These are phyloP conservation scores for Gallinago jamesoni DNA, from an alignment of 2,113 vertebrate genomes.

Conservation along the genomic window DNA sequence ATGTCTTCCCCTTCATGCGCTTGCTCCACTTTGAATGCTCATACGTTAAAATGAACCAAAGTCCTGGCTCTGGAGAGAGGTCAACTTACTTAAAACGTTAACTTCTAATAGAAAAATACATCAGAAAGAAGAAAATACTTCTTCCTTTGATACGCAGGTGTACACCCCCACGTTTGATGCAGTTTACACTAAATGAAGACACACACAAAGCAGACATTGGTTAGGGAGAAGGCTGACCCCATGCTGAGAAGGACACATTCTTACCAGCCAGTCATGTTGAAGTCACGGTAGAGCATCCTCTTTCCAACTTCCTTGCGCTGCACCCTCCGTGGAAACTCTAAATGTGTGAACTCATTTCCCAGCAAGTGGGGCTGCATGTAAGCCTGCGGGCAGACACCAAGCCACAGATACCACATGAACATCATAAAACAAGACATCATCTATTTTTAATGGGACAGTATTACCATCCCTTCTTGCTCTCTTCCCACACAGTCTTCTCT, in stretches of 20 bases:
- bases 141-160: rapidly evolving
- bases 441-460: slow-evolving; percentile 21
- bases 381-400: slow-evolving; percentile 78
- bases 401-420: not conserved
- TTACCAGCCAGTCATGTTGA: slow-evolving; percentile 98
- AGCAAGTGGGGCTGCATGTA: slow-evolving; percentile 97
- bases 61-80: not conserved
- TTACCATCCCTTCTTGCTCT: not conserved
- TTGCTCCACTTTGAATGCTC: not conserved
- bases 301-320: slow-evolving; percentile 97
- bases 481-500: not conserved
- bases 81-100: not conserved
- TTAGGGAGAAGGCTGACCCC: not conserved
- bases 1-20: not conserved
- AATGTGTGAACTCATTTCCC: slow-evolving; percentile 98
- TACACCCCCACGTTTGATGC: not conserved
- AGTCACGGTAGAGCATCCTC: slow-evolving; percentile 96
- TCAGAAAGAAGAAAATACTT: not conserved
- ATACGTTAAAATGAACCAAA: not conserved
- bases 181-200: not conserved
- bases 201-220: not conserved
- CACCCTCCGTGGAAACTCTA: slow-evolving; percentile 96
- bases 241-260: slow-evolving; percentile 5
- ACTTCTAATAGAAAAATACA: not conserved
- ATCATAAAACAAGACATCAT: not conserved